These are phyloP conservation scores for Thermophis baileyi DNA, from an alignment of 2,113 vertebrate genomes.

Conservation along the genomic window DNA sequence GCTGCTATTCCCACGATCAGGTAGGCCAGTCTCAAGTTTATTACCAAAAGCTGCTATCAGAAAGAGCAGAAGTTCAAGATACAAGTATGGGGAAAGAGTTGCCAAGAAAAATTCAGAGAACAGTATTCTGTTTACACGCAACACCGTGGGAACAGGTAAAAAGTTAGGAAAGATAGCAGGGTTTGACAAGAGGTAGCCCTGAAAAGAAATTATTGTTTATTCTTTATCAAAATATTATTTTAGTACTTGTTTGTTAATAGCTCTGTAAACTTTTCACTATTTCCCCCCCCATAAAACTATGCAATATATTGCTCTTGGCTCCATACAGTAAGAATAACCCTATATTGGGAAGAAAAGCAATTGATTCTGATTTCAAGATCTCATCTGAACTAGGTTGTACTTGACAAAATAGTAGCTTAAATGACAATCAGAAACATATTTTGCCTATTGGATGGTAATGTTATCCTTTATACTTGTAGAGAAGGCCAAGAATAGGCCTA, in stretches of 20 bases:
- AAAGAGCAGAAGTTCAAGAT: conserved; percentile 7
- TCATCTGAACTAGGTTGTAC: neutral
- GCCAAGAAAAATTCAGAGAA: conserved; percentile 21
- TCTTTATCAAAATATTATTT: neutral
- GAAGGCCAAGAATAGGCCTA: neutral
- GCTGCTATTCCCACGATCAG: conserved; percentile 25
- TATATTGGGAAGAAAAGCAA: neutral
- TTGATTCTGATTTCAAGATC: neutral
- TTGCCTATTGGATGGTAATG: neutral
- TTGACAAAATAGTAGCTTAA: neutral
- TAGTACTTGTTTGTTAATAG: neutral
- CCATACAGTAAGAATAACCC: neutral
- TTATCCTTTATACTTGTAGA: neutral
- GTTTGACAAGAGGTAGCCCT: neutral
- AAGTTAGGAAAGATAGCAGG: neutral
- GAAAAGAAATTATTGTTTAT: neutral
- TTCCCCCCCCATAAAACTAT: neutral
- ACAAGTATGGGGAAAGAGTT: conserved; percentile 9
- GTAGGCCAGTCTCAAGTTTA: neutral
- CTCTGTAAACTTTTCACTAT: neutral
- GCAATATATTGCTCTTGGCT: neutral
- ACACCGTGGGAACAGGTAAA: neutral
- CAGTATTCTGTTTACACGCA: neutral
- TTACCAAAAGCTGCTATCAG: neutral
- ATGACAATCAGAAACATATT: neutral